phyloP scores from a whole-genome alignment of 2,888 invertebrate genomes.

The Tuta absoluta region DNA sequence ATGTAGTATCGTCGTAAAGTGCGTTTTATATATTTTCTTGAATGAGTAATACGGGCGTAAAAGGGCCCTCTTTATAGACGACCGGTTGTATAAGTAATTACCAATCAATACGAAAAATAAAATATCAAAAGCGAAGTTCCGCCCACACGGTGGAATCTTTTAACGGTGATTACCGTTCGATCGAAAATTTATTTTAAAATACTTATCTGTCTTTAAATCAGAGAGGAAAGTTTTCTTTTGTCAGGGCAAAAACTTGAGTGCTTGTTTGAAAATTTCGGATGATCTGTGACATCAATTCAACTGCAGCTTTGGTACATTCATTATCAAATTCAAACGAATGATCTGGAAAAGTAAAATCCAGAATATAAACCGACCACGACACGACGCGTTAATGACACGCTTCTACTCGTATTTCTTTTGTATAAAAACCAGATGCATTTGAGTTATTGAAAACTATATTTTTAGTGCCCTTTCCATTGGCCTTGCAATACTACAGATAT shows the following conservation, averaged over 20 bases:
- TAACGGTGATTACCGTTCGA: background rate
- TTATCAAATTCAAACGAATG: no score
- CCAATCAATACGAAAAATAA: constrained; percentile 21
- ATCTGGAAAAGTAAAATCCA: no score
- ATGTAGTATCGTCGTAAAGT: constrained; percentile 27
- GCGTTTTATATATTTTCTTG: constrained; percentile 28
- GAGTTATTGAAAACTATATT: no score
- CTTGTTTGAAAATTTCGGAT: no score
- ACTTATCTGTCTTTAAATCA: background rate
- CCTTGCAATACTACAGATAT: constrained; percentile 28
- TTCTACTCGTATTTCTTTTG: no score
- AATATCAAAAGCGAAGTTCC: background rate
- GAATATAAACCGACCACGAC: no score
- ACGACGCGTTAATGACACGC: no score
- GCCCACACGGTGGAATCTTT: background rate
- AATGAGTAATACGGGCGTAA: constrained; percentile 23
- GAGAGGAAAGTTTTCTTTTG: background rate
- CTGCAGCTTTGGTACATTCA: no score
- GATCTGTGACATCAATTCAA: no score
- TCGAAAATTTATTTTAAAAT: background rate
- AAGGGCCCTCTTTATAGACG: constrained; percentile 24
- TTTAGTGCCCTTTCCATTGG: constrained; percentile 29
- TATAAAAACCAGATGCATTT: no score
- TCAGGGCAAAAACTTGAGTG: no score
- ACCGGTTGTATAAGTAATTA: constrained; percentile 17